phyloP scores from a whole-genome alignment of 2,888 invertebrate genomes.

The Conops quadrifasciatus region DNA sequence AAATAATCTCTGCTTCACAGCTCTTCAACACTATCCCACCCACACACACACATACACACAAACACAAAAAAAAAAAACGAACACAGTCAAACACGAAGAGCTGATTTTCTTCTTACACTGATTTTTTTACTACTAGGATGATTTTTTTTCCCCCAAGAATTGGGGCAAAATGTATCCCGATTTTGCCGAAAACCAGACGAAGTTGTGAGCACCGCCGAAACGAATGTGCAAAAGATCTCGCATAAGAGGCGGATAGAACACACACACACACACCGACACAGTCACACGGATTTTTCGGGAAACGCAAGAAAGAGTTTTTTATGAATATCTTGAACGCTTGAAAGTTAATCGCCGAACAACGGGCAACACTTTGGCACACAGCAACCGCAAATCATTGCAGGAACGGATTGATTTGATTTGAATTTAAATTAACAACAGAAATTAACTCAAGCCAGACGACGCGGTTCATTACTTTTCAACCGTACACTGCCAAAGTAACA shows the following conservation, averaged over 20 bases:
- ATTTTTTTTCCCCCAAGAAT: neutral
- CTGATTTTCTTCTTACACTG: neutral
- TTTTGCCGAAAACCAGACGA: slow-evolving; percentile 24
- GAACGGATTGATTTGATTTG: neutral
- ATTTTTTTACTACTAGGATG: too few relatives aligned
- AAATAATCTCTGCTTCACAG: too few relatives aligned
- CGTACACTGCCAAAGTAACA: slow-evolving; percentile 23
- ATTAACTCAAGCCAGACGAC: neutral
- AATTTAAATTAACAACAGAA: neutral
- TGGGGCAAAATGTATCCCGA: slow-evolving; percentile 28
- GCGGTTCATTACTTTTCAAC: neutral
- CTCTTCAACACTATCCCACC: neutral
- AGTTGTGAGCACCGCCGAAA: slow-evolving; percentile 11
- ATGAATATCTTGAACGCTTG: neutral
- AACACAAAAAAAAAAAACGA: neutral
- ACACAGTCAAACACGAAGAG: neutral
- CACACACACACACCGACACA: too few relatives aligned
- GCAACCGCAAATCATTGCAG: neutral
- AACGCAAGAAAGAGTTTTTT: too few relatives aligned
- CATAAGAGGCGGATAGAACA: neutral
- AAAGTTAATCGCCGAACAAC: neutral
- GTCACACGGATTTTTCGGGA: too few relatives aligned
- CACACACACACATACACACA: neutral
- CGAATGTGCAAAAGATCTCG: neutral
- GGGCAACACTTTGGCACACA: neutral